Base-by-base conservation (phyloP, 2,113 vertebrate species). In the Struthio camelus region DNA sequence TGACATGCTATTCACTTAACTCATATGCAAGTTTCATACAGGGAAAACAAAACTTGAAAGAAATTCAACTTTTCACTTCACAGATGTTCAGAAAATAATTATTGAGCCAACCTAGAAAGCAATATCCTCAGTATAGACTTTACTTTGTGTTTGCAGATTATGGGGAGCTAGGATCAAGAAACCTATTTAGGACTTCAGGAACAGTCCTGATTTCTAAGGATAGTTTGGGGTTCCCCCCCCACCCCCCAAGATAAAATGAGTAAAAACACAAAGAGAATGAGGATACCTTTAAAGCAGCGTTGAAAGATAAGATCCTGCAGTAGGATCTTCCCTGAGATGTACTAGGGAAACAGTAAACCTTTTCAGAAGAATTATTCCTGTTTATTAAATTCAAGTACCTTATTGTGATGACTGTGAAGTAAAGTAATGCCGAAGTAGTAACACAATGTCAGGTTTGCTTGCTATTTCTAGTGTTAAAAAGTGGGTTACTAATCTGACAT, bases 401-500 rank as follows among this genome's bases (percentile, higher is more conserved):
- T 6, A 5, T n/a, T 62, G 17, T 40, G 8, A 13, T 73, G 32
- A 66, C 46, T 58, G 11, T 75, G 40, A 96, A 84, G 27, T 18
- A 75, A 84, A 90, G 5, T 5, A 36, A 20, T 54, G 7, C 1
- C 7, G 53, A 66, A 73, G 6, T 77, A 34, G 24, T 24, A 66
- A 44, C 2, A 36, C 0, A 32, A 1, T 62, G 4, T 2, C 1
- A 51, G 10, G 77, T 59, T 80, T 14, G 54, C 3, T 48, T 88
- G 9, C 14, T 6, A 24, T 80, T 73, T 90, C 17, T 66, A 50
- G 6, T 25, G 16, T 44, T 66, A 84, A 89, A 48, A 71, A 73
- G 3, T 7, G 5, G 0, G 1, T 44, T 62, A 58, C 6, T 75
- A 9, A 67, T 6, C 2, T 71, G 38, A 56, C 12, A 48, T 3